Conservation (phyloP, 1,140 invertebrate species). For the Bradysia coprophila region DNA sequence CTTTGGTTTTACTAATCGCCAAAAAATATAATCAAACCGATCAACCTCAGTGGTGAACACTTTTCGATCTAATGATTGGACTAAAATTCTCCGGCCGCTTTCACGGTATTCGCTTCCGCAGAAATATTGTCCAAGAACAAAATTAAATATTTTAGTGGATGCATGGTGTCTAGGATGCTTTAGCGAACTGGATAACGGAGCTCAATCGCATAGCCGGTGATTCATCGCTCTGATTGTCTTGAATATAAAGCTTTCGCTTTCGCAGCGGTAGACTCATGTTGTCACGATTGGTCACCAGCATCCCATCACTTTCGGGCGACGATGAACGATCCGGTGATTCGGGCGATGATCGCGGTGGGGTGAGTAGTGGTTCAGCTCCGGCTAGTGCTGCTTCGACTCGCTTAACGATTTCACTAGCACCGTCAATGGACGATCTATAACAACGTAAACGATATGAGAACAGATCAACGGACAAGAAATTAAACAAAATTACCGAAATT, state of each 20-base stretch:
- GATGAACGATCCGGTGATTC: slow-evolving; percentile 33
- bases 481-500: slow-evolving; percentile 3
- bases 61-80: no score
- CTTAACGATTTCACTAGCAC: slow-evolving; percentile 42
- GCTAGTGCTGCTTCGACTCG: slow-evolving; percentile 49
- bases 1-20: no score
- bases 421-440: slow-evolving; percentile 21
- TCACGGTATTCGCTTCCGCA: no score
- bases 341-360: slow-evolving; percentile 39
- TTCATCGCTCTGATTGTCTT: slow-evolving; percentile 27
- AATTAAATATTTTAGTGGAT: no score
- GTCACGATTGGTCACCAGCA: slow-evolving; percentile 32
- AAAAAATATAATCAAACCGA: no score
- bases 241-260: slow-evolving; percentile 61
- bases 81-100: no score
- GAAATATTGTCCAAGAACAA: no score
- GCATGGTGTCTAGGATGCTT: slow-evolving; percentile 48
- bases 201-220: slow-evolving; percentile 38
- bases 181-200: slow-evolving; percentile 66
- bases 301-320: slow-evolving; percentile 35
- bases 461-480: not conserved
- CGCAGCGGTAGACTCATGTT: slow-evolving; percentile 49
- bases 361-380: slow-evolving; percentile 33
- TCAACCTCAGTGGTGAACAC: no score
- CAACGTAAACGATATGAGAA: slow-evolving; percentile 1